phyloP scores from a whole-genome alignment of 2,888 invertebrate genomes.

The Plemyria rubiginata region DNA sequence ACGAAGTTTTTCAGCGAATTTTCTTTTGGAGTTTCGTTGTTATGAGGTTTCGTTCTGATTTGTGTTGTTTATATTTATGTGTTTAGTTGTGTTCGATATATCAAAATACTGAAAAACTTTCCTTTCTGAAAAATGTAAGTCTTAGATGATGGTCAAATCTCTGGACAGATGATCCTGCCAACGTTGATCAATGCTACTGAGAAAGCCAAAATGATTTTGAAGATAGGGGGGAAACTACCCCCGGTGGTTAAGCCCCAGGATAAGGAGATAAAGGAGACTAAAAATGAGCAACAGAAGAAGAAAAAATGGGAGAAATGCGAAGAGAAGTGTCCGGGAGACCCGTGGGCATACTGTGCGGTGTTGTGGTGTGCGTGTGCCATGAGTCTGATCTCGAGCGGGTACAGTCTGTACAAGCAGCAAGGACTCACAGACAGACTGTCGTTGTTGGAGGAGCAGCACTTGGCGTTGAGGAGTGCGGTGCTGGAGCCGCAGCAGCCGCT shows the following conservation, averaged over 20 bases:
- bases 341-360: slow-evolving; percentile 79
- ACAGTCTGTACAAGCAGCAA: slow-evolving; percentile 85
- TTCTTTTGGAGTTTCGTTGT: slow-evolving; percentile 12
- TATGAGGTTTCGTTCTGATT: slow-evolving; percentile 25
- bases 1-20: slow-evolving; percentile 31
- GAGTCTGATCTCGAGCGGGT: slow-evolving; percentile 86
- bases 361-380: slow-evolving; percentile 88
- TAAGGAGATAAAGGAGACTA: slow-evolving; percentile 54
- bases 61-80: slow-evolving; percentile 31
- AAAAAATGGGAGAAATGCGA: slow-evolving; percentile 71
- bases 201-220: slow-evolving; percentile 69
- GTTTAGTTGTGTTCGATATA: slow-evolving; percentile 21
- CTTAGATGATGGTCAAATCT: slow-evolving; percentile 38
- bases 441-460: slow-evolving; percentile 84
- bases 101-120: neutral
- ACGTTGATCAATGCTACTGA: slow-evolving; percentile 38
- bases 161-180: slow-evolving; percentile 50
- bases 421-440: slow-evolving; percentile 80
- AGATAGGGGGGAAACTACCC: slow-evolving; percentile 73
- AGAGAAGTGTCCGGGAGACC: slow-evolving; percentile 69
- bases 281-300: slow-evolving; percentile 61
- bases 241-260: slow-evolving; percentile 55
- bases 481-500: slow-evolving; percentile 81
- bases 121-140: slow-evolving; percentile 20
- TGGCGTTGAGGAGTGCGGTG: slow-evolving; percentile 79